Conservation (phyloP, 2,113 vertebrate species). For the Pygoscelis antarcticus region DNA sequence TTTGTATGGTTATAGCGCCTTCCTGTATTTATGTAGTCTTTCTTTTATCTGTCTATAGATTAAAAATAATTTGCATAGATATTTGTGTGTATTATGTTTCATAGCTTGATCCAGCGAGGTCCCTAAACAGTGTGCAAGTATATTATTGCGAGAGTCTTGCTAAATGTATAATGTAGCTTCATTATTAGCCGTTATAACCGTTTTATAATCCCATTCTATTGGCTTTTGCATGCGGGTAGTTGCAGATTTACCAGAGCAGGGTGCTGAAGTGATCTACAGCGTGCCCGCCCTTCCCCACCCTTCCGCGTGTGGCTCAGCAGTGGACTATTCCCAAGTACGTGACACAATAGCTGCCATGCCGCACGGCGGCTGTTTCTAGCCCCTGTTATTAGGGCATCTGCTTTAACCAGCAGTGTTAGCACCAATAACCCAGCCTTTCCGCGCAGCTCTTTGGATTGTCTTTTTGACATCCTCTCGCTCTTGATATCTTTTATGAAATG, state of each 20-base stretch:
- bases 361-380: accelerated
- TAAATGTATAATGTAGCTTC: not conserved
- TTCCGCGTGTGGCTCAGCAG: not conserved
- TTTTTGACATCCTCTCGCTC: not conserved
- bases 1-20: not conserved
- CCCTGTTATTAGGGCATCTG: not conserved
- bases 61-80: not conserved
- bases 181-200: not conserved
- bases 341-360: accelerated
- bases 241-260: accelerated
- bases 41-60: not conserved
- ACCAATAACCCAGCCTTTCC: not conserved
- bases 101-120: not conserved
- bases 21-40: not conserved
- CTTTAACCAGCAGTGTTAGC: not conserved
- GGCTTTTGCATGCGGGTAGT: not conserved
- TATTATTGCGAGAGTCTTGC: not conserved
- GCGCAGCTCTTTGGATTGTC: not conserved
- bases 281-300: accelerated
- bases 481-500: not conserved
- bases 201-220: accelerated
- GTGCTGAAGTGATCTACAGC: not conserved
- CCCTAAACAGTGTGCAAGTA: not conserved
- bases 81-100: not conserved
- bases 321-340: not conserved